Conservation (phyloP, 2,113 vertebrate genomes). For the Grantiella picta region DNA sequence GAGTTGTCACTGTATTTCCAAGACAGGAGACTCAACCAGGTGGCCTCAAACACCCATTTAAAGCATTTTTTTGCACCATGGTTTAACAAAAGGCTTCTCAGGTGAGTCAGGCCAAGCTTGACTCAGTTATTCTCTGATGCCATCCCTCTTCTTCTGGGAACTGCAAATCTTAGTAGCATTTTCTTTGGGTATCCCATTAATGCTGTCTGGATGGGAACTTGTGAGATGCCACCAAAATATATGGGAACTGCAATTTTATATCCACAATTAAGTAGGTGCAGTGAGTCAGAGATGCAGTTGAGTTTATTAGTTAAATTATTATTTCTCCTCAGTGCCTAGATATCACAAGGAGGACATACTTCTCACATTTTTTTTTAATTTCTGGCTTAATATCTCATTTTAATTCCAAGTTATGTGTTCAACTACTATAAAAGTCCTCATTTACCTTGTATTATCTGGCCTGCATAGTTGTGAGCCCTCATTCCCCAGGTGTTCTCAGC, state of each 20-base stretch:
- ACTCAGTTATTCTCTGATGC: neutral
- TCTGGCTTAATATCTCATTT: neutral
- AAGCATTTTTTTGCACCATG: neutral
- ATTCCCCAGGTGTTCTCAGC: neutral
- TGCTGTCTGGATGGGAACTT: neutral
- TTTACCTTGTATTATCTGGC: neutral
- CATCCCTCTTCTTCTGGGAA: neutral
- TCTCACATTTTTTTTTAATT: neutral
- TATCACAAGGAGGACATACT: neutral
- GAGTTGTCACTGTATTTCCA: neutral
- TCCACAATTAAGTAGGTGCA: neutral
- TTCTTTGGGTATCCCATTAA: neutral
- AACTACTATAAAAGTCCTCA: neutral
- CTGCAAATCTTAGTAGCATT: neutral
- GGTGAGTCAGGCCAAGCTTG: neutral
- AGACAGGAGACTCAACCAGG: neutral
- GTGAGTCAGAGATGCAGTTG: neutral
- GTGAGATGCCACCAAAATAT: neutral
- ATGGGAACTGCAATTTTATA: neutral
- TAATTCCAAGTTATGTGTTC: neutral
- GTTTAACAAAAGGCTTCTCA: neutral
- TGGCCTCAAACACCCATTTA: neutral
- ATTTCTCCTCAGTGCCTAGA: neutral
- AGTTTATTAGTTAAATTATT: neutral
- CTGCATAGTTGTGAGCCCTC: neutral